Evolutionary conservation across 1,140 invertebrate genomes (phyloP).

Genomic region (Meloidogyne exigua): DNA sequence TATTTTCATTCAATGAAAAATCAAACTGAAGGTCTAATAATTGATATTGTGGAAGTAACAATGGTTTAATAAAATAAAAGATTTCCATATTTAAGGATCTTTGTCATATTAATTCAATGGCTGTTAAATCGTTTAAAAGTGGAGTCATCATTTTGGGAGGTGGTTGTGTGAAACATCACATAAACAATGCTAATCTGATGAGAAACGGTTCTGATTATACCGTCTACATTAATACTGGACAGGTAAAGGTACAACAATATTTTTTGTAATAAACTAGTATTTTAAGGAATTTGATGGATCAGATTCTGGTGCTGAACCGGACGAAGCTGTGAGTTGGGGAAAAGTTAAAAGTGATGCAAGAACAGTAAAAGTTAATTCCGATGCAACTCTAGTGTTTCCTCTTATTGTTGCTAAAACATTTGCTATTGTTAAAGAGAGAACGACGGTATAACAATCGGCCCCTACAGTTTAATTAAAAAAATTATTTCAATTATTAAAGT

Average conservation of each 20-base stretch:
- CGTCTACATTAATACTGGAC: constrained; percentile 93
- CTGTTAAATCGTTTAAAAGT: constrained; percentile 85
- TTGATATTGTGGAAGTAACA: constrained; percentile 85
- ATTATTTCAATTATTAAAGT: no score
- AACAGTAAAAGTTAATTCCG: constrained; percentile 91
- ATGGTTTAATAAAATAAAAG: neutral
- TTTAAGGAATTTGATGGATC: constrained; percentile 89
- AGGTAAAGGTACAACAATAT: constrained; percentile 56
- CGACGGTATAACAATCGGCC: neutral
- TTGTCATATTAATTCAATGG: constrained; percentile 83
- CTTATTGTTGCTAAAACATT: constrained; percentile 92
- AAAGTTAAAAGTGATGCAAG: constrained; percentile 84
- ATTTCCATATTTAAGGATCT: constrained; percentile 72
- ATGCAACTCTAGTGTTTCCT: constrained; percentile 91
- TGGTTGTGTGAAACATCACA: constrained; percentile 97
- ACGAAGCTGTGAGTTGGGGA: constrained; percentile 97
- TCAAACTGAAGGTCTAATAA: constrained; percentile 83
- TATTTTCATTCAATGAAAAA: constrained; percentile 93
- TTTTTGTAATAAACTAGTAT: neutral
- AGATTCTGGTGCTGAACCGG: constrained; percentile 92
- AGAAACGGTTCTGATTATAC: constrained; percentile 95
- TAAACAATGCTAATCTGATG: constrained; percentile 96
- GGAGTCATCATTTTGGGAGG: constrained; percentile 97
- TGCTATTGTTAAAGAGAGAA: constrained; percentile 67
- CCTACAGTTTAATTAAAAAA: no score